A percentile compares a stretch with the other conserved stretches of the same genome.
These are phyloP conservation scores for Ricordea florida DNA, from an alignment of 92 coral and sea anemone genomes.

Conservation along the genomic window DNA sequence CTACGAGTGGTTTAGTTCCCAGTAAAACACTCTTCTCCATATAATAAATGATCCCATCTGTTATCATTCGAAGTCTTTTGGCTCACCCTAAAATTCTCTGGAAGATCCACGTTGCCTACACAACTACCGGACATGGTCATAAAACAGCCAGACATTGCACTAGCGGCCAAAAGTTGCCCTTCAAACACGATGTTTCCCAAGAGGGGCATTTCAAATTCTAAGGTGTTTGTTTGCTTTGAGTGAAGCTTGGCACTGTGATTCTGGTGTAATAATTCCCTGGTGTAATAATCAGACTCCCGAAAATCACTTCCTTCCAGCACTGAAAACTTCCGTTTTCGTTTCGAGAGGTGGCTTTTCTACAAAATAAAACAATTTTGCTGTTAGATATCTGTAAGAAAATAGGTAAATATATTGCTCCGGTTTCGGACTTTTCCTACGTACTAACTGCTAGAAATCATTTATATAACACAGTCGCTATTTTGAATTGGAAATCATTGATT, in stretches of 20 bases:
- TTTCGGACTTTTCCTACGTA: no score
- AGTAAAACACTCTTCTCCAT: no score
- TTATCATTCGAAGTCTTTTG: no score
- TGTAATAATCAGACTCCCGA: conserved; percentile 54
- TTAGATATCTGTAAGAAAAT: not conserved
- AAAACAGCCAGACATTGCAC: conserved; percentile 88
- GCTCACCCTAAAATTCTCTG: conserved; percentile 88
- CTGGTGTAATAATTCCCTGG: no score
- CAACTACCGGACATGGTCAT: conserved; percentile 80
- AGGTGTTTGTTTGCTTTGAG: conserved; percentile 12
- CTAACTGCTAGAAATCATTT: no score
- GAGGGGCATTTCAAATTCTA: conserved; percentile 63
- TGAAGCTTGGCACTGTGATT: conserved; percentile 34
- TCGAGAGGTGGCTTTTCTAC: conserved; percentile 2
- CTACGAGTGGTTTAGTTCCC: no score
- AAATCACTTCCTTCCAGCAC: conserved; percentile 58
- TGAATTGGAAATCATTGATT: no score
- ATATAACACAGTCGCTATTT: no score
- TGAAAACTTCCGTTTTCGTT: conserved; percentile 52
- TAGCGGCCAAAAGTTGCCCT: conserved; percentile 71
- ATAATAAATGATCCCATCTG: no score
- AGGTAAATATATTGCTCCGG: no score
- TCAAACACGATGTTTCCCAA: conserved; percentile 73
- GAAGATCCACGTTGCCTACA: conserved; percentile 53
- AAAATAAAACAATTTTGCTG: not conserved